Percentiles rank a stretch among this genome's conserved stretches.
Evolutionary conservation across 2,888 invertebrate genomes (phyloP).

Genomic region (Punctoribates punctum): DNA sequence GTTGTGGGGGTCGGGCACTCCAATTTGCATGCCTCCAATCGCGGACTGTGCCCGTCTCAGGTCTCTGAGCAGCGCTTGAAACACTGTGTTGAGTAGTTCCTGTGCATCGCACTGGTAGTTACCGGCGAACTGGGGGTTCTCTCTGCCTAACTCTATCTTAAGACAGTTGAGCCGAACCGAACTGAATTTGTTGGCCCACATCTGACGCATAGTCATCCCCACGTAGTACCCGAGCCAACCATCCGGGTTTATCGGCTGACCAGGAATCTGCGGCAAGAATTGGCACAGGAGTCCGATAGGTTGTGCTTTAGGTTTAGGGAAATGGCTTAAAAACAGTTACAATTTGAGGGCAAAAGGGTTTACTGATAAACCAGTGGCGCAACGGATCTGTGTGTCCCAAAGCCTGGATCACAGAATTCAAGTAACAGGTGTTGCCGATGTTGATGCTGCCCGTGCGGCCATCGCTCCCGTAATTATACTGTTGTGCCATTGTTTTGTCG

Average conservation of each 20-base stretch:
- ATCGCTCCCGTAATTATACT: no score
- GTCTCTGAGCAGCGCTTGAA: conserved; percentile 56
- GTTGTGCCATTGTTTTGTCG: no score
- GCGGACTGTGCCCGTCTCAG: conserved; percentile 54
- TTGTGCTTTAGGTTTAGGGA: conserved; percentile 52
- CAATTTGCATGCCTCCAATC: conserved; percentile 53
- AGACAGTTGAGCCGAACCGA: conserved; percentile 56
- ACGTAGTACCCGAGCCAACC: conserved; percentile 56
- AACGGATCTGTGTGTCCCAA: conserved; percentile 57
- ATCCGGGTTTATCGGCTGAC: no score
- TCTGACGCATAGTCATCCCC: conserved; percentile 56
- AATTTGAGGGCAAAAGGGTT: not conserved
- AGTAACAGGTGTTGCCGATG: conserved; percentile 59
- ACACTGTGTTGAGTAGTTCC: conserved; percentile 58
- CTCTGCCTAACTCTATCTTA: conserved; percentile 57
- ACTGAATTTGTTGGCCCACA: conserved; percentile 56
- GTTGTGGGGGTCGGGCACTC: conserved; percentile 52
- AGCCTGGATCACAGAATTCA: conserved; percentile 59
- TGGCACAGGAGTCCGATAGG: conserved; percentile 57
- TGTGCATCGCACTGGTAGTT: conserved; percentile 60
- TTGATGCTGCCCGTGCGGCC: conserved; percentile 58
- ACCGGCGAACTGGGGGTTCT: conserved; percentile 56
- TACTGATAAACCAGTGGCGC: conserved; percentile 57
- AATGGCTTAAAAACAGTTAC: conserved; percentile 1
- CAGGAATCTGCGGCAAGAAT: no score